Base-by-base conservation (phyloP, 2,888 invertebrate genomes). In the Plemyria rubiginata region DNA sequence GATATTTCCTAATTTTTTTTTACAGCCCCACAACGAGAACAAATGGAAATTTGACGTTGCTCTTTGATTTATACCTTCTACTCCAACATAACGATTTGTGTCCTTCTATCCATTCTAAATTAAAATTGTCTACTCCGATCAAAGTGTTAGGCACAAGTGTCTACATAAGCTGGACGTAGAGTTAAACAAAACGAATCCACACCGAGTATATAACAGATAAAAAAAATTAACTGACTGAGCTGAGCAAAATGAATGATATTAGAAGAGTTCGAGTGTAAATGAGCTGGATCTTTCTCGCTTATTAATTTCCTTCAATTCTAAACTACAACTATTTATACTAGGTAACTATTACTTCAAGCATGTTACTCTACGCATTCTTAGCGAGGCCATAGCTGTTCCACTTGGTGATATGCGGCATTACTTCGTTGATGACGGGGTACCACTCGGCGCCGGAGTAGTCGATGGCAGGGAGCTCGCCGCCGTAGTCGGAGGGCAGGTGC, bases 381-480 rank as follows among this genome's bases (percentile, higher is more conserved):
- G 91, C 94, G 53, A 94, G 93, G 1, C 96, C 96, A 80, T 94
- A 95, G 15, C 94, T 87, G 79, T 96, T 95, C 95, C 96, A 95
- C 77, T 94, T 94, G 79, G 93, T 86, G 58, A 97, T 94, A 75
- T 94, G 95, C 0, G 95, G 95, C 28, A 95, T 85, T 68, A 95
- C 91, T 8, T 94, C 90, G 46, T 94, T 91, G 70, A 97, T 92
- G 54, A 94, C 93, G 9, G 96, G 95, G 80, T 95, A 96, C 97
- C 97, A 97, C 54, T 97, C 95, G 2, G 94, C 94, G 32, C 96
- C 95, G 28, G 94, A 93, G 84, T 97, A 97, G 86, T 97, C 94
- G 63, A 97, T 96, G 77, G 94, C 94, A 0, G 96, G 96, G 45
- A 95, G 82, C 55, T 94, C 87, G 38, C 97, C 97, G 65, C 95